Evolutionary conservation across 2,888 invertebrate species (phyloP), one percentile per base, ranked within the genome.

Genomic region (Agrochola lychnidis): DNA sequence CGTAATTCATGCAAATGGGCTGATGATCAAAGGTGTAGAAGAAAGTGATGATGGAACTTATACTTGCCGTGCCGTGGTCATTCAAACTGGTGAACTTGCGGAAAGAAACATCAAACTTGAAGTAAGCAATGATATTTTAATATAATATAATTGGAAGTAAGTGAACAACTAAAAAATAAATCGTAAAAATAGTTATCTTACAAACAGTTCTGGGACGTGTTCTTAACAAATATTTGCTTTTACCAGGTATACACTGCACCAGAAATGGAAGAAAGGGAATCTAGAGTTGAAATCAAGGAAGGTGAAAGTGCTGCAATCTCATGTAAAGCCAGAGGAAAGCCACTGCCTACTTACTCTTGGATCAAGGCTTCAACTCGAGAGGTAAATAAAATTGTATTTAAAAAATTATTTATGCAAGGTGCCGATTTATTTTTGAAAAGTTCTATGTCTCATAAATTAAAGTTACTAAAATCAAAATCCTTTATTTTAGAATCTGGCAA

Each of bases 31-130:
- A 87, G 97, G 98, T 87, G 98, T 99, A 0, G 97, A 97, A 86
- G 98, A 98, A 92, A 97, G 98, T 25, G 99, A 99, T 89, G 99
- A 99, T 91, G 99, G 99, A 1, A 97, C 98, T 16, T 99, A 99
- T 92, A 98, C 98, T 7, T 99, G 99, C 91, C 97, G 98, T 66
- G 99, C 99, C n/a, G 98, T 98, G 61, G 99, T 99, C 0, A 97
- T 98, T 30, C 97, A 97, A 83, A 98, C 98, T 59, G 99, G 99
- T 61, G 98, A 98, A 91, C 97, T 98, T 9, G 97, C 97, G 71
- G 98, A 98, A 87, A 97, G 98, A 79, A 97, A 97, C 89, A 99
- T 99, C 84, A 98, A 98, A 92, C 98, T 99, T 16, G 98, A 98
- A 97, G 98, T 30, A 30, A 30, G 30, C 30, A 30, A 30, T 30